A percentile compares a stretch with the other conserved stretches of the same genome.
Conservation (phyloP, 2,888 invertebrate species). For the Chymomyza caudatula region DNA sequence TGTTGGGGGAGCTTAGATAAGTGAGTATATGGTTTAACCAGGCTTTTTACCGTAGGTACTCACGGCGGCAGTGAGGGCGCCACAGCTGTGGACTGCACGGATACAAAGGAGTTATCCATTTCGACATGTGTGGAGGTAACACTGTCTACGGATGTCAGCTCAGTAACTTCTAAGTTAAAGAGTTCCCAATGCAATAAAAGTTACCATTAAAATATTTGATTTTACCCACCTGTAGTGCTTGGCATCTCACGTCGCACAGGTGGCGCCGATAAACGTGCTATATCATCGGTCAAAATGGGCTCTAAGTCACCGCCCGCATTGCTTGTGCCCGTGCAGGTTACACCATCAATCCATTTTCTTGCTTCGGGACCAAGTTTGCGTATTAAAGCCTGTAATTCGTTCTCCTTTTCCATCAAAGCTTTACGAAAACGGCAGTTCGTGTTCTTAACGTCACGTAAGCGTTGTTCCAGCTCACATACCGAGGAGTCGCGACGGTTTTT, state of each 20-base stretch:
- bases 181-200: constrained; percentile 16
- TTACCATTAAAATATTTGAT: not conserved
- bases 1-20: constrained; percentile 20
- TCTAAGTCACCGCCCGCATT: constrained; percentile 66
- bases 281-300: constrained; percentile 73
- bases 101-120: constrained; percentile 77
- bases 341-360: constrained; percentile 78
- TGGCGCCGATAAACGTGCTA: constrained; percentile 74
- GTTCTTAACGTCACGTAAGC: constrained; percentile 89
- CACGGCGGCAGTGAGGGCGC: constrained; percentile 74
- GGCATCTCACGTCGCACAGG: constrained; percentile 77
- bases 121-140: constrained; percentile 83
- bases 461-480: constrained; percentile 89
- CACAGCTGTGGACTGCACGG: constrained; percentile 73
- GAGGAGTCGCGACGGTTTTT: constrained; percentile 89
- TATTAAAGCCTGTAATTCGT: constrained; percentile 83
- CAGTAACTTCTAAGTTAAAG: constrained; percentile 82
- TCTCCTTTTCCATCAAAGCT: constrained; percentile 90
- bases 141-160: constrained; percentile 86
- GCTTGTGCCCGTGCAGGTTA: constrained; percentile 63
- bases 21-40: not conserved
- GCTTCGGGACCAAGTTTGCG: constrained; percentile 78
- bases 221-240: constrained; percentile 76
- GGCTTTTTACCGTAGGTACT: constrained; percentile 27
- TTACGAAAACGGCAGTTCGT: constrained; percentile 91